Conservation (phyloP, 1,140 invertebrate species). For the Diabrotica virgifera region DNA sequence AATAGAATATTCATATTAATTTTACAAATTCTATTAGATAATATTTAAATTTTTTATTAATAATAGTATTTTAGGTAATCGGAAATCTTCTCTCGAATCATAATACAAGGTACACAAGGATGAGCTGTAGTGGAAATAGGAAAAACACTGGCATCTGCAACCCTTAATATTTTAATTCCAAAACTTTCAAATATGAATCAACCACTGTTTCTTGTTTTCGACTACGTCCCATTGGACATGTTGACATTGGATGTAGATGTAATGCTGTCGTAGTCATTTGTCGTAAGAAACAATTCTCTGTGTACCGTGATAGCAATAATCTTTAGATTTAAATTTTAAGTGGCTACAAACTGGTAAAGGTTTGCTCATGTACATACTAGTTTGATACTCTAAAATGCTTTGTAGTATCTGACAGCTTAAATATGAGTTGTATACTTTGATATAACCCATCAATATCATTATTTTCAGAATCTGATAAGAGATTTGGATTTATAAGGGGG, state of each 20-base stretch:
- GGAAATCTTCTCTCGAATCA: constrained; percentile 82
- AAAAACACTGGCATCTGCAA: constrained; percentile 41
- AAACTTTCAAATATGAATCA: constrained; percentile 29
- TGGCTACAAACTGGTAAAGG: constrained; percentile 39
- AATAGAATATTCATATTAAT: no score
- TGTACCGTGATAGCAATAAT: constrained; percentile 46
- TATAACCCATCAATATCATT: constrained; percentile 6
- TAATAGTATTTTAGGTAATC: constrained; percentile 64
- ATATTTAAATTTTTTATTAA: background rate
- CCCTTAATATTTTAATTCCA: constrained; percentile 34
- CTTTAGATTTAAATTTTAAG: constrained; percentile 13
- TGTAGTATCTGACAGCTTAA: constrained; percentile 9
- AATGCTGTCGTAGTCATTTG: constrained; percentile 34
- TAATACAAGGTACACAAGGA: constrained; percentile 64
- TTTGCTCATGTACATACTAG: background rate
- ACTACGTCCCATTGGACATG: constrained; percentile 40
- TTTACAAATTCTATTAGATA: no score
- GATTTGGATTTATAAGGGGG: constrained; percentile 77
- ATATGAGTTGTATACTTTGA: constrained; percentile 9
- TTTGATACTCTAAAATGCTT: constrained; percentile 11
- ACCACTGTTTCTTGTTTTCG: constrained; percentile 25
- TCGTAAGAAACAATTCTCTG: constrained; percentile 36
- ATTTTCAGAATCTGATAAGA: constrained; percentile 62
- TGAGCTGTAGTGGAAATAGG: constrained; percentile 44
- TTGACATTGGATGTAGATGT: constrained; percentile 44